Conservation (phyloP, 2,113 vertebrate genomes). For the Chlorodrepanis virens region DNA sequence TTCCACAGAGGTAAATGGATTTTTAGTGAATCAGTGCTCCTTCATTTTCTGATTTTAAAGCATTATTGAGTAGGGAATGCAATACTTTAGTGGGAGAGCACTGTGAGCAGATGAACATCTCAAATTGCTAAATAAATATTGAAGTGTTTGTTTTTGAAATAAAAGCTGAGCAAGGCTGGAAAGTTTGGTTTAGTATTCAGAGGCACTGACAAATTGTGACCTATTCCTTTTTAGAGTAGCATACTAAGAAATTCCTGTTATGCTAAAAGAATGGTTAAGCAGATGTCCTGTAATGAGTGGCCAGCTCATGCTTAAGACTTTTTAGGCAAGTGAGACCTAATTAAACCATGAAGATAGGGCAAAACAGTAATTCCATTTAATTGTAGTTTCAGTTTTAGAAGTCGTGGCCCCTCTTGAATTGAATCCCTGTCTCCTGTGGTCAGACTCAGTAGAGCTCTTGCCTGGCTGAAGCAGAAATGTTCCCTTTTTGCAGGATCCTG, state of each 20-base stretch:
- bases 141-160: conserved; percentile 36
- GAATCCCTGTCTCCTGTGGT: background rate
- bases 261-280: background rate
- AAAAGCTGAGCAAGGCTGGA: background rate
- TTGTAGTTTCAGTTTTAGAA: background rate
- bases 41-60: background rate
- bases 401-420: background rate
- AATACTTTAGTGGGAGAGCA: background rate
- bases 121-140: conserved; percentile 29
- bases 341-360: background rate
- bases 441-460: background rate
- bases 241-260: background rate
- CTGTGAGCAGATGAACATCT: conserved; percentile 12
- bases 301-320: background rate
- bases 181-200: conserved; percentile 2
- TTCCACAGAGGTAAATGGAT: background rate
- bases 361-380: conserved; percentile 16
- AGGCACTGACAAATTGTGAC: background rate
- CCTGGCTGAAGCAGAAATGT: background rate
- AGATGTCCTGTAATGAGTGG: background rate
- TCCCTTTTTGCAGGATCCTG: background rate
- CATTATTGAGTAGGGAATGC: background rate
- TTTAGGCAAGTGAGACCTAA: background rate
- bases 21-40: background rate
- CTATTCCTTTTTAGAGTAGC: background rate